Conservation (phyloP, 2,113 vertebrate genomes). For the Caranx melampygus region DNA sequence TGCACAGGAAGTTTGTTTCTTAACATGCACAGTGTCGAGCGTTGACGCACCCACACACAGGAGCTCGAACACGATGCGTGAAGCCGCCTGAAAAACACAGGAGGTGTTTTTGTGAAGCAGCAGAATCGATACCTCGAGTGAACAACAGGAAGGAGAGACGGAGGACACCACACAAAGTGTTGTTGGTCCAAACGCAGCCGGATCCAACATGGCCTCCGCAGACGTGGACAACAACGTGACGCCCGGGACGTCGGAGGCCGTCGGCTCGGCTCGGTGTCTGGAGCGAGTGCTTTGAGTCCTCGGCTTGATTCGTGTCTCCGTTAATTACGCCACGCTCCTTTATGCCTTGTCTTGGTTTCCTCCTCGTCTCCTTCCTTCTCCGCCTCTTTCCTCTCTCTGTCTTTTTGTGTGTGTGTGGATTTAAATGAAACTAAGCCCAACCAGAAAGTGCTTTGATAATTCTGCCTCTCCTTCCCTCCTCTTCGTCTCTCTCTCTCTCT, state of each 20-base stretch:
- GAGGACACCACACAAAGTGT: conserved; percentile 47
- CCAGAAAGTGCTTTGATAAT: conserved; percentile 40
- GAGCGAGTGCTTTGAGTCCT: conserved; percentile 30
- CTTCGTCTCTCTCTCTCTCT: conserved; percentile 12
- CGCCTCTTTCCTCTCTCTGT: background rate
- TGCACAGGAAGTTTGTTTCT: conserved; percentile 5
- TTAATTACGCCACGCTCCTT: conserved; percentile 52
- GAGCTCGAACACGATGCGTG: background rate
- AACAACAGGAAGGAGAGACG: conserved; percentile 32
- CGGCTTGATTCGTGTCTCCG: conserved; percentile 38
- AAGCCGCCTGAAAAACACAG: conserved; percentile 33
- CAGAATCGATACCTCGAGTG: conserved; percentile 54
- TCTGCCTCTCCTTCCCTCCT: conserved; percentile 15
- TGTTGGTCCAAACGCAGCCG: conserved; percentile 46
- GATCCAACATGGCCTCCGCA: conserved; percentile 21
- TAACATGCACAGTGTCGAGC: background rate
- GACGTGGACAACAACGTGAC: conserved; percentile 46
- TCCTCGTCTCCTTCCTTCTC: conserved; percentile 25
- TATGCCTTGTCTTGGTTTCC: conserved; percentile 30
- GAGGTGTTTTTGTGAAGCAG: conserved; percentile 54
- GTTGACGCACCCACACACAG: conserved; percentile 29
- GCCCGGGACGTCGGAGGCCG: conserved; percentile 24
- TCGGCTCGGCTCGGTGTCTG: conserved; percentile 40
- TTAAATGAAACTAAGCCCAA: conserved; percentile 37
- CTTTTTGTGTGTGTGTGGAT: conserved; percentile 2